A percentile compares a stretch with the other conserved stretches of the same genome.
Conservation (phyloP, 2,113 vertebrate species). For the Phylloscopus trochilus region DNA sequence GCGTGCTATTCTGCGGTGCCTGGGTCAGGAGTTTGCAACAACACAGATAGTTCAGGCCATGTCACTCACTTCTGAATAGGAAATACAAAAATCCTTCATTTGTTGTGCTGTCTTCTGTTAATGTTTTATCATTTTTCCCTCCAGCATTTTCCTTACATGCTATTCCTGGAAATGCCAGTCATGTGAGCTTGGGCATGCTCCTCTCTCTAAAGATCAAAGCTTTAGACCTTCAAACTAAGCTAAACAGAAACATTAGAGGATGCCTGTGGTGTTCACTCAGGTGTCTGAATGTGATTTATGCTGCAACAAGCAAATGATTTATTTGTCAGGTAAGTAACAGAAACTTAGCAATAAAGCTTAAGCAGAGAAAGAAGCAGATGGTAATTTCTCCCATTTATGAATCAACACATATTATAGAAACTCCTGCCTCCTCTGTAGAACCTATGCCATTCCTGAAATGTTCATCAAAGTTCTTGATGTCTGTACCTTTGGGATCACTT, state of each 20-base stretch:
- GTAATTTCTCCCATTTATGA: background rate
- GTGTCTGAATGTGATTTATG: background rate
- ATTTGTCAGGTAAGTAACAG: background rate
- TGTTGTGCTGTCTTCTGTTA: background rate
- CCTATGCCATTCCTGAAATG: background rate
- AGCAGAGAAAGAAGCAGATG: background rate
- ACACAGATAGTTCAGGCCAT: background rate
- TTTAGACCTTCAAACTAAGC: background rate
- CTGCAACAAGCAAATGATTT: background rate
- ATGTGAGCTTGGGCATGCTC: background rate
- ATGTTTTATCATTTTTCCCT: background rate
- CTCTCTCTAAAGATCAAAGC: background rate
- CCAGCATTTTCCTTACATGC: background rate
- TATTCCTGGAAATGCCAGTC: background rate
- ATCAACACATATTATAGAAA: background rate
- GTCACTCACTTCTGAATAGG: background rate
- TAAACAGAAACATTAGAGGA: background rate
- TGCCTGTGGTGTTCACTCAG: background rate
- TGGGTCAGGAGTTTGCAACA: background rate
- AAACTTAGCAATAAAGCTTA: background rate
- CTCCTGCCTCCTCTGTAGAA: background rate
- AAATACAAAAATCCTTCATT: background rate
- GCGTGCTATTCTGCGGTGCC: background rate
- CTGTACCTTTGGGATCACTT: accelerated
- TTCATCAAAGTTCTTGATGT: background rate